Percentiles rank a stretch among this genome's conserved stretches.
Conservation (phyloP, 2,797 vertebrate genomes). For the Acrocephalus scirpaceus region DNA sequence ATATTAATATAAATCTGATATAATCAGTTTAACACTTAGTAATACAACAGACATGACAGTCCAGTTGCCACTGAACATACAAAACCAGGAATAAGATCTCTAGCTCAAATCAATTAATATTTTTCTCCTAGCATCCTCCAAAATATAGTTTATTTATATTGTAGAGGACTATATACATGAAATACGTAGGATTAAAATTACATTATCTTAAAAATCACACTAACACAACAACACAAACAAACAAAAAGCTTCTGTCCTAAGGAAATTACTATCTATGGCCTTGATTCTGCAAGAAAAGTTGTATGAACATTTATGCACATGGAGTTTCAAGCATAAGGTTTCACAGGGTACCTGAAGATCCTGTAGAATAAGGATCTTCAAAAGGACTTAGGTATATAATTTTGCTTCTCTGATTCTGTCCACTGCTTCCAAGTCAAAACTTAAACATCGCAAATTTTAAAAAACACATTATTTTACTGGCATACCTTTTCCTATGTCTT, state of each 20-base stretch:
- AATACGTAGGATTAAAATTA: not conserved
- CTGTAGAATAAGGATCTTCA: rapidly evolving
- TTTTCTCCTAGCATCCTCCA: not conserved
- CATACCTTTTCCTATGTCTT: not conserved
- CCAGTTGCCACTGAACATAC: not conserved
- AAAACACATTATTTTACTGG: not conserved
- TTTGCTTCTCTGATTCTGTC: not conserved
- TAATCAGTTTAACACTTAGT: not conserved
- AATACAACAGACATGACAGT: not conserved
- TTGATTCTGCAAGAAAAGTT: not conserved
- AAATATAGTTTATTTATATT: not conserved
- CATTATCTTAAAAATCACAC: not conserved
- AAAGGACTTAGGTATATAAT: not conserved
- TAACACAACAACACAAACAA: not conserved
- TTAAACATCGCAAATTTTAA: not conserved
- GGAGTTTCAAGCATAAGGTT: not conserved
- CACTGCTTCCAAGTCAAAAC: not conserved
- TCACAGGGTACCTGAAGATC: not conserved
- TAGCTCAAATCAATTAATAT: not conserved
- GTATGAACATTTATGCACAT: not conserved
- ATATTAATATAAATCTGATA: not conserved
- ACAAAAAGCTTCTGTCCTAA: not conserved
- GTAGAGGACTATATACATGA: not conserved
- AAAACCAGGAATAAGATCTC: not conserved
- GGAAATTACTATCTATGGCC: not conserved